Conservation (phyloP, 2,113 vertebrate genomes). For the Nibea coibor region DNA sequence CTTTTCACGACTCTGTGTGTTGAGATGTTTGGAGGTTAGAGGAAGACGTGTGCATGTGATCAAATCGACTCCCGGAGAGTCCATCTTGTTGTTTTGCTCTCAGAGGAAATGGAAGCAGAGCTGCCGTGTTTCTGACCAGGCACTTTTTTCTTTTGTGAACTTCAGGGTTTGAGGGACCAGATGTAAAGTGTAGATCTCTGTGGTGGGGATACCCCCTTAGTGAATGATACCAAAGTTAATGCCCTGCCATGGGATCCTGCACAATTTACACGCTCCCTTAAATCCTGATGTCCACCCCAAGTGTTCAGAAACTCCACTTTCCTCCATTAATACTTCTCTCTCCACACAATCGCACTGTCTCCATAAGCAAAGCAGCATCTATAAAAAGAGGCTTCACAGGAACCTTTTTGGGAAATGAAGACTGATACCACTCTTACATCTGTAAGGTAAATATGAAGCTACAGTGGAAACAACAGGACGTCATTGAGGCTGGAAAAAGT, state of each 20-base stretch:
- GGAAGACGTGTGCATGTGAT: constrained; percentile 26
- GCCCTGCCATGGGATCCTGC: constrained; percentile 66
- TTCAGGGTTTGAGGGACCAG: constrained; percentile 50
- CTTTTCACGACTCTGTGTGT: constrained; percentile 53
- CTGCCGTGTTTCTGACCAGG: neutral
- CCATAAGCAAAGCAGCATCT: neutral
- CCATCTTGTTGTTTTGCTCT: constrained; percentile 24
- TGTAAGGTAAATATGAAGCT: neutral
- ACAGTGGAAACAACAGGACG: neutral
- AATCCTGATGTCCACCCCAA: constrained; percentile 32
- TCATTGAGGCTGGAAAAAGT: neutral
- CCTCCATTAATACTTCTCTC: constrained; percentile 4
- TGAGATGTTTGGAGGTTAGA: constrained; percentile 34
- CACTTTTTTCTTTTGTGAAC: constrained; percentile 7
- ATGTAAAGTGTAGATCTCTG: constrained; percentile 51
- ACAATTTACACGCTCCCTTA: constrained; percentile 34
- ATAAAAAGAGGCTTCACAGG: neutral
- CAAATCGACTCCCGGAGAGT: constrained; percentile 21
- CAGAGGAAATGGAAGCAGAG: constrained; percentile 22
- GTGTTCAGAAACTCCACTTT: constrained; percentile 40
- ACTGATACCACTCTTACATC: too few species aligned
- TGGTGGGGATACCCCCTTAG: constrained; percentile 75
- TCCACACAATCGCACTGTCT: constrained; percentile 17
- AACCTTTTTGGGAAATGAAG: neutral
- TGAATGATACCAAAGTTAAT: constrained; percentile 87